A percentile compares a stretch with the other conserved stretches of the same genome.
These are phyloP conservation scores for Diadophis punctatus DNA, from an alignment of 2,113 vertebrate genomes.

Conservation along the genomic window DNA sequence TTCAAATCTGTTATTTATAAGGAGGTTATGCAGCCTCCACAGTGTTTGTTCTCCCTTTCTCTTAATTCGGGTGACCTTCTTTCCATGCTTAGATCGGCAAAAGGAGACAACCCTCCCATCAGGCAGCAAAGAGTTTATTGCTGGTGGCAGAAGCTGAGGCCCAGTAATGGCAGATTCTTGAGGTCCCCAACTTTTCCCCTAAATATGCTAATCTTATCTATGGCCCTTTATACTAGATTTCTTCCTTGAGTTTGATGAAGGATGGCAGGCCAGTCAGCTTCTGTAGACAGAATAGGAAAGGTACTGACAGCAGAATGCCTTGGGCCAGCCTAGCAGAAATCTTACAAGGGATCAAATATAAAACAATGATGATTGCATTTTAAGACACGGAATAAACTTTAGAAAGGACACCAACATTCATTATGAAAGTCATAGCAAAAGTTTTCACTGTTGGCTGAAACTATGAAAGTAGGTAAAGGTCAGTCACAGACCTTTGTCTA, in stretches of 20 bases:
- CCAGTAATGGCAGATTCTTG: not conserved
- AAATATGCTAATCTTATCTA: not conserved
- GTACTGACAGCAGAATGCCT: not conserved
- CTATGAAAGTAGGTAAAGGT: not conserved
- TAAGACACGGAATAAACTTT: not conserved
- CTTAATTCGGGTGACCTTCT: not conserved
- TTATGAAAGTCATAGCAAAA: not conserved
- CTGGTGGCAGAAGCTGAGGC: not conserved
- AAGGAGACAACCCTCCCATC: not conserved
- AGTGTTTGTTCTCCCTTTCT: not conserved
- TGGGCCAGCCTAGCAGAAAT: not conserved
- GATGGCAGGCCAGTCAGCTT: not conserved
- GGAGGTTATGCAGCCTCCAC: not conserved
- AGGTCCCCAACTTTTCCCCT: not conserved
- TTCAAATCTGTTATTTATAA: not conserved
- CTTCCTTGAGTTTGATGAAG: not conserved
- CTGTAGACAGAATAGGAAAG: not conserved
- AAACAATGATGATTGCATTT: not conserved
- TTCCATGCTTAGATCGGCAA: not conserved
- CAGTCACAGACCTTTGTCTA: not conserved
- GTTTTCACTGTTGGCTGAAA: not conserved
- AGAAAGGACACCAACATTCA: not conserved
- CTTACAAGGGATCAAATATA: not conserved
- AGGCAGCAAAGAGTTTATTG: not conserved
- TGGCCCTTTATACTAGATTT: not conserved